A percentile compares a stretch with the other conserved stretches of the same genome.
Evolutionary conservation across 2,797 vertebrate species (phyloP).

Genomic region (Eulemur albifrons): DNA sequence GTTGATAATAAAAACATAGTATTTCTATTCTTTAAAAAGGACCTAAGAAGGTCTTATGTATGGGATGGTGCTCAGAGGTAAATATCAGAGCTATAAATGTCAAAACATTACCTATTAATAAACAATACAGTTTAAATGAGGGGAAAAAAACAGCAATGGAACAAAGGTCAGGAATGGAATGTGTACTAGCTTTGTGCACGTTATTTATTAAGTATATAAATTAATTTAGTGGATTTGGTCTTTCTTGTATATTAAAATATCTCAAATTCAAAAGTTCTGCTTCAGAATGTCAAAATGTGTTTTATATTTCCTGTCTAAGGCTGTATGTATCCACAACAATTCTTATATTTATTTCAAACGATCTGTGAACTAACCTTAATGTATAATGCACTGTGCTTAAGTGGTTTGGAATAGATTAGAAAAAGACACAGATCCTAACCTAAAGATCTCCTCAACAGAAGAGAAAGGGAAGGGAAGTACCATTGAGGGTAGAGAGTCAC

Average conservation of each 20-base stretch:
- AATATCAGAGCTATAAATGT: neutral
- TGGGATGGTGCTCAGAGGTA: neutral
- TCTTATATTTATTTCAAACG: neutral
- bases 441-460: neutral
- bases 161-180: neutral
- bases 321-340: neutral
- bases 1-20: neutral
- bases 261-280: neutral
- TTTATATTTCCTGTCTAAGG: neutral
- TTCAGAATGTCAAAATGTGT: neutral
- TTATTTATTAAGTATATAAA: neutral
- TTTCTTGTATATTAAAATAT: neutral
- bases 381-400: neutral
- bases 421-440: neutral
- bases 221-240: neutral
- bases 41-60: neutral
- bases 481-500: neutral
- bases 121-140: neutral
- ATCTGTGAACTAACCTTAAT: neutral
- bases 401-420: neutral
- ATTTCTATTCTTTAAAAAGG: neutral
- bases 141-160: neutral
- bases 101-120: slow-evolving; percentile 19
- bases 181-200: neutral
- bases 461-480: neutral